Conservation (phyloP, 35 echinoderm and acorn worm species). For the Acanthaster planci region DNA sequence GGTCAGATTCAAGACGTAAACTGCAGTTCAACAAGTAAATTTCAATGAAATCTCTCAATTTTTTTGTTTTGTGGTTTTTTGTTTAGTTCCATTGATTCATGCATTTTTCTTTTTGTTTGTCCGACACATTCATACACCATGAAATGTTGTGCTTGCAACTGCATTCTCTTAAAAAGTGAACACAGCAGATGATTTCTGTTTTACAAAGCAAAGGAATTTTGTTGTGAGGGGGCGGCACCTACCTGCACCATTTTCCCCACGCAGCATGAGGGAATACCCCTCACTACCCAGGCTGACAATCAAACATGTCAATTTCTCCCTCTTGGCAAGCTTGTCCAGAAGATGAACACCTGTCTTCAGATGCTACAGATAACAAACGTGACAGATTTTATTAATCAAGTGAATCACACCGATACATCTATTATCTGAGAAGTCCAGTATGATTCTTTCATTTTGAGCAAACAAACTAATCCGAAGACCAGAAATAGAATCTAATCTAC, state of each 20-base stretch:
- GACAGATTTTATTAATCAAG: not conserved
- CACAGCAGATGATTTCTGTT: too few relatives aligned
- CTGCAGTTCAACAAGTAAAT: too few relatives aligned
- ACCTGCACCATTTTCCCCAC: conserved; percentile 75
- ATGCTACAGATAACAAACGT: conserved; percentile 54
- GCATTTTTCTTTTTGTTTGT: too few relatives aligned
- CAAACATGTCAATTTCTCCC: conserved; percentile 89
- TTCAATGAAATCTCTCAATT: too few relatives aligned
- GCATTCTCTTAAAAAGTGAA: too few relatives aligned
- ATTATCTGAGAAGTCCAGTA: not conserved
- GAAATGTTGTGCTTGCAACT: too few relatives aligned
- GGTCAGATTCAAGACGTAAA: too few relatives aligned
- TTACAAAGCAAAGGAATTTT: not conserved
- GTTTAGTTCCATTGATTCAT: too few relatives aligned
- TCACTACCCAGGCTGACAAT: conserved; percentile 87
- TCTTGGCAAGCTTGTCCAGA: conserved; percentile 75
- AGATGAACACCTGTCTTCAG: conserved; percentile 80
- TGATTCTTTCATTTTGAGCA: not conserved
- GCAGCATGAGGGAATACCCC: conserved; percentile 85
- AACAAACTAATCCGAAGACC: not conserved
- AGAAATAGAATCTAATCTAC: not conserved
- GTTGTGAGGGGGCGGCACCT: not conserved
- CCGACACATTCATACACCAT: too few relatives aligned
- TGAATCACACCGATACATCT: not conserved
- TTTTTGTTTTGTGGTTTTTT: too few relatives aligned